Base-by-base conservation (phyloP, 2,797 vertebrate genomes). In the Pangasius sanitwongsei region DNA sequence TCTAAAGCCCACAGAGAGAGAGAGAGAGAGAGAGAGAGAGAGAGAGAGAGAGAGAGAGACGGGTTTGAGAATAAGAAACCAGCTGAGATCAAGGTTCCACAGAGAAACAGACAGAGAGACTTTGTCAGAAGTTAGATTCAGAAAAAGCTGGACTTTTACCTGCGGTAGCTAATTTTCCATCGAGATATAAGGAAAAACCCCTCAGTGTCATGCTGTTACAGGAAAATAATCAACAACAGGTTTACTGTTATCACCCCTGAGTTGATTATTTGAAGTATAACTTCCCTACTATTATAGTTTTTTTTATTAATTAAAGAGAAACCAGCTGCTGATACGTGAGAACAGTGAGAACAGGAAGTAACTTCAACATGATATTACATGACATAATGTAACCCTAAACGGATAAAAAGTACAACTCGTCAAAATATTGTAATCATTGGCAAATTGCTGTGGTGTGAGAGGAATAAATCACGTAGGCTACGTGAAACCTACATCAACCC, bases 1-100 rank as follows among this genome's bases (percentile, higher is more conserved):
- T 85, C 90, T 90, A 88, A 89, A 90, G 83, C 89, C 59, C 83
- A 72, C 20, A 86, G 74, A 84, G 85, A 78, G 70, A 86, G 72
- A 28, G 72, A 25, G 87, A 86, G 74, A 80, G 57, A 59, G 72
- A 23, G 86, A 25, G 41, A 18, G 72, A 53, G 25, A 85, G 87
- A 88, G 75, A 75, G 70, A 80, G 72, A 85, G 75, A 85, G 65
- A 72, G 83, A 16, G 63, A 87, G 59, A 86, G 69, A 86, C 53
- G 78, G 65, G 59, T 87, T 31, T 25, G 7, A 37, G 31, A 61
- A 41, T 11, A 28, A 83, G 18, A 57, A 41, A 59, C 5, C 16
- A 59, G 16, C n/a, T 37, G 18, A 37, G 55, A 34, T 53, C 16
- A 85, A 84, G 85, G 89, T 85, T 89, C 75, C 57, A 72, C 81